Conservation (phyloP, 2,888 invertebrate genomes). For the Ectropis crepuscularia region DNA sequence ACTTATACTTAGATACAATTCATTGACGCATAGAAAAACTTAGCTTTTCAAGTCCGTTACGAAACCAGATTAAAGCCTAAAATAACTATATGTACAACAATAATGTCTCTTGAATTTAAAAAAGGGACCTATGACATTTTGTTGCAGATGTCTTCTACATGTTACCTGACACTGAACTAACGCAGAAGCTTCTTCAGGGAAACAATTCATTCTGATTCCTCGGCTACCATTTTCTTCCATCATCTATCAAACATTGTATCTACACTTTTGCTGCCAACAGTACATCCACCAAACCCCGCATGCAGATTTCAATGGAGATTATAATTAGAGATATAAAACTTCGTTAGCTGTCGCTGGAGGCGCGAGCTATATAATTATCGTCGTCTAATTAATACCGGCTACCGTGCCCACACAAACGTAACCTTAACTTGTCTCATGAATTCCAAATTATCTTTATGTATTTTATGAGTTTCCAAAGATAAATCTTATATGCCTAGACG, state of each 20-base stretch:
- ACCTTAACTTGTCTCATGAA: conserved; percentile 24
- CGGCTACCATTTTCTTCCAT: too few relatives aligned
- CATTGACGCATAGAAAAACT: too few relatives aligned
- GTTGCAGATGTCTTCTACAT: too few relatives aligned
- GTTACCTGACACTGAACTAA: too few relatives aligned
- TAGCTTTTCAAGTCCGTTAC: too few relatives aligned
- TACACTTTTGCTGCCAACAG: conserved; percentile 39
- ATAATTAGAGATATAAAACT: conserved; percentile 62
- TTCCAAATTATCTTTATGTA: conserved; percentile 29
- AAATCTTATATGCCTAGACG: conserved; percentile 26
- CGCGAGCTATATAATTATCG: conserved; percentile 25
- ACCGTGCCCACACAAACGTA: conserved; percentile 23
- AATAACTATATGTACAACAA: too few relatives aligned
- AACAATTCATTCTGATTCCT: too few relatives aligned
- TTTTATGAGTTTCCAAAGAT: conserved; percentile 31
- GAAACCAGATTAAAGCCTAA: too few relatives aligned
- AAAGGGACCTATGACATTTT: too few relatives aligned
- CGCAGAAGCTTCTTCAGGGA: too few relatives aligned
- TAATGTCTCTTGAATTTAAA: too few relatives aligned
- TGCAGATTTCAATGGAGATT: conserved; percentile 68
- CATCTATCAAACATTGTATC: background rate
- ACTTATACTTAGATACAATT: too few relatives aligned
- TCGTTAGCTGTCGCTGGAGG: conserved; percentile 40
- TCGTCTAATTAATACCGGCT: conserved; percentile 27
- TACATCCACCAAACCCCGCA: conserved; percentile 56